Percentiles rank a stretch among this genome's conserved stretches.
phyloP scores from a whole-genome alignment of 2,113 vertebrate genomes.

The Leptobrachium ailaonicum region DNA sequence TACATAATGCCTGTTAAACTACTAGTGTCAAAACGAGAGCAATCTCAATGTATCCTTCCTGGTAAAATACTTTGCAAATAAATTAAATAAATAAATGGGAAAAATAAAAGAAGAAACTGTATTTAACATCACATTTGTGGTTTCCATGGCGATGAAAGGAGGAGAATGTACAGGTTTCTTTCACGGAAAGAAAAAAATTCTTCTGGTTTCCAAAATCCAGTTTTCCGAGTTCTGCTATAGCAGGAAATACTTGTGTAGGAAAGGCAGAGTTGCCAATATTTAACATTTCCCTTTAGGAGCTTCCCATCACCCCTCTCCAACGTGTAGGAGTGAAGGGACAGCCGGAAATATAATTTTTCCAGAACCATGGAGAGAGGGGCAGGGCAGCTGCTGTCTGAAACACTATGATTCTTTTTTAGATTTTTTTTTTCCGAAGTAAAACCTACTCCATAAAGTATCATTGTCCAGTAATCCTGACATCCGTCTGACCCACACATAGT shows the following conservation, averaged over 20 bases:
- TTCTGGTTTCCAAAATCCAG: constrained; percentile 17
- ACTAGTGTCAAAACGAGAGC: no score
- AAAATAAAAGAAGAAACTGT: no score
- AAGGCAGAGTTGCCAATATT: constrained; percentile 22
- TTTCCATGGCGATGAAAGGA: no score
- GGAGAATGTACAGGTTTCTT: not conserved
- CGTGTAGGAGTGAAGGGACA: constrained; percentile 1
- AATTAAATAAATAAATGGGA: no score
- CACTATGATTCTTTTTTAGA: not conserved
- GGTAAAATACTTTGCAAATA: no score
- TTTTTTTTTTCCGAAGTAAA: no score
- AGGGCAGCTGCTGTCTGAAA: not conserved
- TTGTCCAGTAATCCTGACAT: not conserved
- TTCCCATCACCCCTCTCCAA: constrained; percentile 14
- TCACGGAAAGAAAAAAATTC: not conserved
- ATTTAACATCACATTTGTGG: no score
- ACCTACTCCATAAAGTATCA: no score
- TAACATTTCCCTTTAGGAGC: constrained; percentile 23
- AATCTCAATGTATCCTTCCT: no score
- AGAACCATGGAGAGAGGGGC: constrained; percentile 8
- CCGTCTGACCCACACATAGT: no score
- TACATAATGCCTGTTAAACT: no score
- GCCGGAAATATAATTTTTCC: constrained; percentile 3
- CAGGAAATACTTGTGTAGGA: constrained; percentile 46
- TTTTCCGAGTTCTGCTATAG: constrained; percentile 35